A percentile compares a stretch with the other conserved stretches of the same genome.
Conservation (phyloP, 2,113 vertebrate species). For the Aplodontia rufa region DNA sequence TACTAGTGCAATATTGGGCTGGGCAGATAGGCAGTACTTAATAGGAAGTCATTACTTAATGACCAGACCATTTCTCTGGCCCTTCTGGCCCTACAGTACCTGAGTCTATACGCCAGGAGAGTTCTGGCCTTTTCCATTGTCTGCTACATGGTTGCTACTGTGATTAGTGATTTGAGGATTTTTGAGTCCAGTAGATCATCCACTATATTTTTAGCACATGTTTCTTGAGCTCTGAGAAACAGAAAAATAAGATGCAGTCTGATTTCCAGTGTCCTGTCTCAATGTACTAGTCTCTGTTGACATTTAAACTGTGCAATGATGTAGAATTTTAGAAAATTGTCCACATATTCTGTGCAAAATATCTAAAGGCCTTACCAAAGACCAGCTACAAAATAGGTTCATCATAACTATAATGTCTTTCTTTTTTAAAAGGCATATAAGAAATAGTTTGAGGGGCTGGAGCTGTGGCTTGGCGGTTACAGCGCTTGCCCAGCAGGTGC, state of each 20-base stretch:
- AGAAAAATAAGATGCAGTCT: constrained; percentile 82
- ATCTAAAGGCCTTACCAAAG: neutral
- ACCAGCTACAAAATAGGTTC: neutral
- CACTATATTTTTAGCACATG: constrained; percentile 74
- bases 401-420: neutral
- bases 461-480: no score
- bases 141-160: neutral
- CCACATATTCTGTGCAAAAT: constrained; percentile 65
- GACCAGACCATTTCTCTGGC: neutral
- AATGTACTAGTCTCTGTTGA: constrained; percentile 78
- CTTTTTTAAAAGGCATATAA: neutral
- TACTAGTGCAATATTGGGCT: neutral
- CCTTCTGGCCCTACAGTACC: neutral
- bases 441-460: no score
- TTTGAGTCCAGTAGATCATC: constrained; percentile 73
- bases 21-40: neutral
- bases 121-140: constrained; percentile 37
- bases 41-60: neutral
- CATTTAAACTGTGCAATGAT: constrained; percentile 67
- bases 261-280: constrained; percentile 70
- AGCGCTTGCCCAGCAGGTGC: no score
- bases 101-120: neutral
- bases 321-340: constrained; percentile 78
- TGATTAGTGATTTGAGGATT: constrained; percentile 73
- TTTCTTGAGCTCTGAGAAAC: constrained; percentile 71